These are phyloP conservation scores for Cenopis cana DNA, from an alignment of 2,888 invertebrate species.

Conservation along the genomic window DNA sequence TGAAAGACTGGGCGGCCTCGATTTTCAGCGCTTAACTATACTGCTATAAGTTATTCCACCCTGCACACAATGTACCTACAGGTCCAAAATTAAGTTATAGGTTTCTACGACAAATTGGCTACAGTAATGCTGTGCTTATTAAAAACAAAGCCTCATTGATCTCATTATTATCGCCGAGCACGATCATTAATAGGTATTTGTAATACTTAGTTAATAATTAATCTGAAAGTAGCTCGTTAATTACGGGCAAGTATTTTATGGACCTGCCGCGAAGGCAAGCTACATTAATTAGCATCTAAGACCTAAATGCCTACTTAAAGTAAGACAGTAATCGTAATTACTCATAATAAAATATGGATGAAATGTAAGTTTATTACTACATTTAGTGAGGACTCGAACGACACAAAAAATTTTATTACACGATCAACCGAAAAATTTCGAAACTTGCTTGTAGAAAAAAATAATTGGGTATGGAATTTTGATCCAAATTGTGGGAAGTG, in stretches of 20 bases:
- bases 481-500: too few relatives aligned
- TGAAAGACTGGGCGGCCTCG: constrained; percentile 77
- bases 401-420: neutral
- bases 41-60: constrained; percentile 76
- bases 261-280: constrained; percentile 1
- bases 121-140: constrained; percentile 28
- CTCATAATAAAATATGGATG: too few relatives aligned
- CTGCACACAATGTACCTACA: constrained; percentile 67
- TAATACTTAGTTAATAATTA: neutral
- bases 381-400: neutral
- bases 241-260: neutral
- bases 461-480: too few relatives aligned
- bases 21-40: constrained; percentile 77
- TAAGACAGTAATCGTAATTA: neutral
- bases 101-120: constrained; percentile 37
- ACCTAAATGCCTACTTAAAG: neutral
- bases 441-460: too few relatives aligned
- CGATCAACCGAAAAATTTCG: too few relatives aligned
- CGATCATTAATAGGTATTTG: constrained; percentile 18
- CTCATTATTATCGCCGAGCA: constrained; percentile 8
- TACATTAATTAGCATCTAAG: neutral
- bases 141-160: constrained; percentile 17
- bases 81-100: constrained; percentile 35
- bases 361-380: too few relatives aligned
- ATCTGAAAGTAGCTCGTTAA: neutral